Base-by-base conservation (phyloP, 92 coral and sea anemone genomes). In the Diadumene lineata region DNA sequence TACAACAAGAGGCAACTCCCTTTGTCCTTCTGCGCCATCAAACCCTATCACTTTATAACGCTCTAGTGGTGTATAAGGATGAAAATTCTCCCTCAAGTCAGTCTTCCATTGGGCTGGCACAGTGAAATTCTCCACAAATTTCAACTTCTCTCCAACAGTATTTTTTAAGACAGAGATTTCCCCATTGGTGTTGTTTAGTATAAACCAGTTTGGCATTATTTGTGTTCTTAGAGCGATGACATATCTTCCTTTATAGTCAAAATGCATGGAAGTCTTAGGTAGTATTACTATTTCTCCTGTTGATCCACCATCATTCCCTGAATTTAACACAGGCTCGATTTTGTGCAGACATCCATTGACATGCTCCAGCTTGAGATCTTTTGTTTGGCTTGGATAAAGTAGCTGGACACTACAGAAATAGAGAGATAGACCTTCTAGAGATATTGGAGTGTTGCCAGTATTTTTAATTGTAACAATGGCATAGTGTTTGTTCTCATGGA, bases 181-280 rank as follows among this genome's bases (percentile, higher is more conserved):
- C n/a, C n/a, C 61, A 17, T 68, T 30, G 0, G 84, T 87, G 2
- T 68, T 32, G 1, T 79, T 68, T 24, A 84, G 65, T 26, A 89
- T 33, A 34, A 68, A 89, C 90, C 90, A 89, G 34, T 77, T 89
- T 25, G 93, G 87, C 93, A 89, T 85, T 28, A 81, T 75, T 51
- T 85, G 90, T 11, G 88, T 81, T 16, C 87, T 70, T 11, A 86
- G 74, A 0, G 78, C 90, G 34, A 85, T 63, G 75, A 68, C 78
- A 33, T 76, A 22, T 22, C 21, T 43, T 19, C 90, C 80, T 63
- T 61, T 19, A 23, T 81, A 86, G 13, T 74, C 43, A 13, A 89
- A 32, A 26, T 27, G 62, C 8, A 85, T 29, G 15, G 65, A 68
- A n/a, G 46, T 31, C 6, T 85, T 87, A 1, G 84, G 26, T 0